Conservation (phyloP, 2,888 invertebrate genomes). For the Drepanosiphum platanoidis region DNA sequence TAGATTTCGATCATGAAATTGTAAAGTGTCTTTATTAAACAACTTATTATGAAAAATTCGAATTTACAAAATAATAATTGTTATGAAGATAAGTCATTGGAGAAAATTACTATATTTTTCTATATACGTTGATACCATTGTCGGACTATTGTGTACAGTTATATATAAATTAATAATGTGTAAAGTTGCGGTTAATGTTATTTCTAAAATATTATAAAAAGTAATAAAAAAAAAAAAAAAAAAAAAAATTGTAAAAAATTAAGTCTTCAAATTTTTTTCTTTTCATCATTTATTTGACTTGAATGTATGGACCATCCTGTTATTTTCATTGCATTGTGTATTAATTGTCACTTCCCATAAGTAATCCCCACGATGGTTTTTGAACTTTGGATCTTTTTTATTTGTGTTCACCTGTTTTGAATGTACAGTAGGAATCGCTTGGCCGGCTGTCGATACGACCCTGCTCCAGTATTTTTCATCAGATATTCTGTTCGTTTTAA, state of each 20-base stretch:
- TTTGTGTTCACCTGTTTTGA: no score
- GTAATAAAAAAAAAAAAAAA: constrained; percentile 20
- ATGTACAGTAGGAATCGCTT: no score
- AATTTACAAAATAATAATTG: constrained; percentile 61
- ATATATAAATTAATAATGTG: constrained; percentile 59
- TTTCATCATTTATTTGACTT: no score
- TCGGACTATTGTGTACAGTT: constrained; percentile 62
- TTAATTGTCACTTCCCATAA: no score
- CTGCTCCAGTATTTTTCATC: no score
- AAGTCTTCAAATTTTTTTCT: no score
- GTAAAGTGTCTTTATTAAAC: constrained; percentile 35
- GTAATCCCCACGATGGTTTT: no score
- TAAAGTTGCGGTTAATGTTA: constrained; percentile 61
- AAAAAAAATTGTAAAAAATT: constrained; percentile 54
- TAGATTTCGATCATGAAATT: constrained; percentile 43
- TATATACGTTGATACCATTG: constrained; percentile 61
- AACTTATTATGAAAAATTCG: constrained; percentile 53
- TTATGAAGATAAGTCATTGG: constrained; percentile 59
- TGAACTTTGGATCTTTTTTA: no score
- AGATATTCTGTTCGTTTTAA: no score
- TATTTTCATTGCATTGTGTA: no score
- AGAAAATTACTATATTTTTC: constrained; percentile 60
- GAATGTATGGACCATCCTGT: no score
- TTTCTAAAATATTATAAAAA: constrained; percentile 49
- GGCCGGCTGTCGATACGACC: no score